Evolutionary conservation across 2,888 invertebrate genomes (phyloP).

Genomic region (Leptinotarsa rubiginosa): DNA sequence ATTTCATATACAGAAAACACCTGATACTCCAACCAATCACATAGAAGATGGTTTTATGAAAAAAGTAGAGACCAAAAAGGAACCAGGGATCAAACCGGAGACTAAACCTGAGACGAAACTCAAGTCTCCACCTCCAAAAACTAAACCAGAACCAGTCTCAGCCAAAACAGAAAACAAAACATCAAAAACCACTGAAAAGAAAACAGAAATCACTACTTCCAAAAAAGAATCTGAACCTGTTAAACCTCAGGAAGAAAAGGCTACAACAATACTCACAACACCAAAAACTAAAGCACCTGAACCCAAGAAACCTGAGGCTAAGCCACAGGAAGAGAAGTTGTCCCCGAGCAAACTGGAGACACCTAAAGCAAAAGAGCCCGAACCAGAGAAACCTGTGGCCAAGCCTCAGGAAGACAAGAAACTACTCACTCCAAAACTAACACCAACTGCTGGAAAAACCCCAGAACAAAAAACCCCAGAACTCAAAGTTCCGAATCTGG

Average conservation of each 20-base stretch:
- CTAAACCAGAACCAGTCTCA: slow-evolving; percentile 45
- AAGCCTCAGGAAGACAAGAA: slow-evolving; percentile 41
- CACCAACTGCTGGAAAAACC: slow-evolving; percentile 45
- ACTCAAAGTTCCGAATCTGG: slow-evolving; percentile 52
- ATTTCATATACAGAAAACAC: slow-evolving; percentile 54
- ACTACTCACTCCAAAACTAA: slow-evolving; percentile 40
- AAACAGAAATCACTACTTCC: slow-evolving; percentile 40
- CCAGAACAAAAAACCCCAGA: slow-evolving; percentile 54
- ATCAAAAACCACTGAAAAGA: slow-evolving; percentile 41
- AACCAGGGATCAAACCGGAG: slow-evolving; percentile 49
- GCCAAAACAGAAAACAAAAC: slow-evolving; percentile 48
- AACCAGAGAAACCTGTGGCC: slow-evolving; percentile 38
- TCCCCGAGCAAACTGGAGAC: slow-evolving; percentile 20
- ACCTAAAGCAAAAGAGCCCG: slow-evolving; percentile 48
- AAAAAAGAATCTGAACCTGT: slow-evolving; percentile 45
- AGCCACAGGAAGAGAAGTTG: slow-evolving; percentile 39
- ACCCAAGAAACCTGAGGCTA: slow-evolving; percentile 36
- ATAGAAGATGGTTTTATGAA: slow-evolving; percentile 65
- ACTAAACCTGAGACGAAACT: slow-evolving; percentile 48
- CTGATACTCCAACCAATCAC: slow-evolving; percentile 59
- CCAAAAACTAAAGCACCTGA: slow-evolving; percentile 48
- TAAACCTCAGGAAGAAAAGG: slow-evolving; percentile 24
- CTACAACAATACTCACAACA: slow-evolving; percentile 22
- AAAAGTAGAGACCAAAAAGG: slow-evolving; percentile 63
- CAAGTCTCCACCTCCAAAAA: slow-evolving; percentile 45